A percentile compares a stretch with the other conserved stretches of the same genome.
Conservation (phyloP, 2,888 invertebrate genomes). For the Sabatieria punctata region DNA sequence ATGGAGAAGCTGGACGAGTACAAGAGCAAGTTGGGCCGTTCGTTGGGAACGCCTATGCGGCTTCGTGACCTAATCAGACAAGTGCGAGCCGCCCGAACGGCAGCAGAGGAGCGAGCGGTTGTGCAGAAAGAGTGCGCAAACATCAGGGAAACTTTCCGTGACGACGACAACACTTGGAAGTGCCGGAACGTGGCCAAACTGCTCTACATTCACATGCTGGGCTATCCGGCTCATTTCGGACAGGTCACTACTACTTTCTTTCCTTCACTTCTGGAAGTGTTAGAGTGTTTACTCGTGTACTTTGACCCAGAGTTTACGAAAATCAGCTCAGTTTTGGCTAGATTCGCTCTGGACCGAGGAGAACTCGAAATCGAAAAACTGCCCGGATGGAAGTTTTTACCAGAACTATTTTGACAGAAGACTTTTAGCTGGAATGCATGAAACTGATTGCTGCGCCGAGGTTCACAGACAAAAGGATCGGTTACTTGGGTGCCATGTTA, state of each 20-base stretch:
- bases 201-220: constrained; percentile 98
- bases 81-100: constrained; percentile 89
- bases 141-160: constrained; percentile 89
- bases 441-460: constrained; percentile 93
- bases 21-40: constrained; percentile 27
- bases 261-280: too few relatives aligned
- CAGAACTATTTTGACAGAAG: neutral
- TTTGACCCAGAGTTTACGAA: too few relatives aligned
- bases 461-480: constrained; percentile 97
- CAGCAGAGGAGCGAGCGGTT: constrained; percentile 93
- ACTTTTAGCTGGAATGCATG: constrained; percentile 70
- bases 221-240: constrained; percentile 98
- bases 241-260: too few relatives aligned
- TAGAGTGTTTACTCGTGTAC: too few relatives aligned
- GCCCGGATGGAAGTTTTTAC: too few relatives aligned
- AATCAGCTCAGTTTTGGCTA: neutral
- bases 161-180: constrained; percentile 97
- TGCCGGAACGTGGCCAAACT: constrained; percentile 98
- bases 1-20: constrained; percentile 31
- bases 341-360: too few relatives aligned
- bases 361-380: too few relatives aligned
- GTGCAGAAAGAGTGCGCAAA: constrained; percentile 99
- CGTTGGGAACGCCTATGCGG: constrained; percentile 66
- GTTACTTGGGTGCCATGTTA: constrained; percentile 96
- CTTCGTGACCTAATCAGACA: constrained; percentile 80